Conservation (phyloP, 2,113 vertebrate species). For the Capreolus pygargus region DNA sequence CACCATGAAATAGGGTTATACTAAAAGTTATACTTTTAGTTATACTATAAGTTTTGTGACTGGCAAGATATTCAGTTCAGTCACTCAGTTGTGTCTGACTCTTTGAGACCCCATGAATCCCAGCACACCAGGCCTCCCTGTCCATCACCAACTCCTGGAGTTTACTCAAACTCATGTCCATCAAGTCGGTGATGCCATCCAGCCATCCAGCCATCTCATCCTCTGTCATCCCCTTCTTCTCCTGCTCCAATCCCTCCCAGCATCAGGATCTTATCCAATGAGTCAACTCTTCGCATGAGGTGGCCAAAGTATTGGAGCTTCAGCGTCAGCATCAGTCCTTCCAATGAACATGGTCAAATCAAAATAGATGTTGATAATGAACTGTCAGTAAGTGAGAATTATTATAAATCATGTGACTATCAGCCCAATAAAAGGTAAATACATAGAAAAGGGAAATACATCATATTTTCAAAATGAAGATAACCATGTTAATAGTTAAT, state of each 20-base stretch:
- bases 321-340: no score
- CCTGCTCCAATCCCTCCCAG: no score
- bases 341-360: background rate
- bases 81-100: rapidly evolving
- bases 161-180: no score
- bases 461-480: background rate
- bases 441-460: background rate
- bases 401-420: background rate
- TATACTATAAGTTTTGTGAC: background rate
- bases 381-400: background rate
- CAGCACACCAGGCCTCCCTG: no score
- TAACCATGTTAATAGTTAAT: background rate
- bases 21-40: background rate
- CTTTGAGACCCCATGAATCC: background rate
- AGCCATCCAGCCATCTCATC: no score
- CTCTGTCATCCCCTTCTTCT: no score
- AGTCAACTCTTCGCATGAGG: no score
- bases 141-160: no score
- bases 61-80: background rate
- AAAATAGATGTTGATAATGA: background rate
- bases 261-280: no score
- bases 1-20: background rate
- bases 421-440: background rate
- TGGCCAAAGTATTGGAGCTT: no score
- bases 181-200: no score